Evolutionary conservation across 2,797 vertebrate genomes (phyloP), one percentile per base, ranked within the genome.

Genomic region (Hozukius guyotensis): DNA sequence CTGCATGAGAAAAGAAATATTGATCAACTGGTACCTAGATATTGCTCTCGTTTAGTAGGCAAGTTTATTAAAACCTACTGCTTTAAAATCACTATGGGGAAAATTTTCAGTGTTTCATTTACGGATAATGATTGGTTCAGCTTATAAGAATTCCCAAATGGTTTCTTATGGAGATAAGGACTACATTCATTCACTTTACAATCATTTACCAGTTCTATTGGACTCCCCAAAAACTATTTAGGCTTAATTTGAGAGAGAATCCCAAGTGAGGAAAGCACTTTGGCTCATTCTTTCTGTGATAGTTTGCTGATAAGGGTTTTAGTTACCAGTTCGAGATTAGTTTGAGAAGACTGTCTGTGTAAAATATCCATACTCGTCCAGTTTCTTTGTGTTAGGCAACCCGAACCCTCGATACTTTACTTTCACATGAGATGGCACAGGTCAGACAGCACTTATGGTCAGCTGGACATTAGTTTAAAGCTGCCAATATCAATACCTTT

Each of bases 91-190:
- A 64, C 63, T 24, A 9, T 14, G 20, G 69, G 52, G 38, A 56
- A 55, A 69, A 6, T 74, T 72, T 64, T 55, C 55, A 72, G 24
- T 79, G 66, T 88, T 85, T 68, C 60, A 84, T 78, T 89, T 81
- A 85, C 59, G 81, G 31, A 69, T 75, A 89, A 83, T 82, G 72
- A 87, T 79, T 78, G 67, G 29, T 83, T 80, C 32, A 69, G 61
- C 59, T 77, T 62, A 75, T 77, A 56, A 42, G 25, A 65, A 88
- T 78, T 78, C 62, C 59, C 86, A 73, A 80, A 62, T 57, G n/a
- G 56, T 82, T 77, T 77, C 49, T 32, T 32, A 70, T 61, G 75
- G 77, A 80, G 75, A 78, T 79, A 27, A 75, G 22, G 52, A 66
- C 62, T 38, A 55, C 36, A 59, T 79, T 74, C 38, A 79, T 75